These are phyloP conservation scores for Melanotaenia parkinsoni DNA, from an alignment of 2,797 vertebrate genomes.

Conservation along the genomic window DNA sequence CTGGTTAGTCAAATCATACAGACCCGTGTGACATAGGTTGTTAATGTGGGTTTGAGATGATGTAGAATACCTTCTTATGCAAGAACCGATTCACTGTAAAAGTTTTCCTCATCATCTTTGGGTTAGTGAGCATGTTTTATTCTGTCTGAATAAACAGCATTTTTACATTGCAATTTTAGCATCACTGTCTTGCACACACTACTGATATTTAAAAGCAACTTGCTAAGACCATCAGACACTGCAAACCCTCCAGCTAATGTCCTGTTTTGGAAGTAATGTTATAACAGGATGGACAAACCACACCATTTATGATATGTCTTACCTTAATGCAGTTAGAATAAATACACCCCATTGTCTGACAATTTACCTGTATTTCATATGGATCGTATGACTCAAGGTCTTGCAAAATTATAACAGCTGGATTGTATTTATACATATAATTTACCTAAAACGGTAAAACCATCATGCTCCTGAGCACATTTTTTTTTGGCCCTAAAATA, in stretches of 20 bases:
- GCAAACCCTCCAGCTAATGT: too few species aligned
- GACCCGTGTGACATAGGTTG: neutral
- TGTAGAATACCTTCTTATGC: too few species aligned
- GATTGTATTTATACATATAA: constrained; percentile 43
- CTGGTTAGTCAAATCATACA: neutral
- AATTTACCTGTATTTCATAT: constrained; percentile 17
- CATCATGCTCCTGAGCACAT: constrained; percentile 40
- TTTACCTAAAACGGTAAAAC: constrained; percentile 20
- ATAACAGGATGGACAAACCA: neutral
- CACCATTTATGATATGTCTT: neutral
- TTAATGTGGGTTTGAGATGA: too few species aligned
- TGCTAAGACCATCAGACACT: neutral
- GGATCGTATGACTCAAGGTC: constrained; percentile 25
- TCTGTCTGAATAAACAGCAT: too few species aligned
- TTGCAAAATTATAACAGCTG: constrained; percentile 52
- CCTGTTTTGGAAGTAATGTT: constrained; percentile 1
- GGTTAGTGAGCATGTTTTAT: neutral
- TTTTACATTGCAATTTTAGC: neutral
- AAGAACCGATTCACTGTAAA: too few species aligned
- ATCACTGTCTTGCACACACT: too few species aligned
- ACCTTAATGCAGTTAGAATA: neutral
- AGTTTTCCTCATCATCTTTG: neutral
- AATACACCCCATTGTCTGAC: neutral
- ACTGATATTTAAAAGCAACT: neutral
- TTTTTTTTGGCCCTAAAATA: constrained; percentile 20